Base-by-base conservation (phyloP, 2,888 invertebrate genomes). In the Drosophila buzzatii region DNA sequence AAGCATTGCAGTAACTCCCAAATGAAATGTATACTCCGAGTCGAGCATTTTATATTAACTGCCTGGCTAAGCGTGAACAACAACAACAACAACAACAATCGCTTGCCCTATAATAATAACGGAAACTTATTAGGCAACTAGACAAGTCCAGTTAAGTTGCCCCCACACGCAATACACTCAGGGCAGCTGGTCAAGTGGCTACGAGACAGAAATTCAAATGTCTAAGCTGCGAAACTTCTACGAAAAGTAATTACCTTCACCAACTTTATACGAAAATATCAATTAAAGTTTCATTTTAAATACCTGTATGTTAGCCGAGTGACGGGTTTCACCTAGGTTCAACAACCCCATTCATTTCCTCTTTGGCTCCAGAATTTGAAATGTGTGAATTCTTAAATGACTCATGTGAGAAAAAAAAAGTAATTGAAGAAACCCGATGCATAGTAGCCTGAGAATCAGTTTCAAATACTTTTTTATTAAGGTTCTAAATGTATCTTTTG, bases 71-170 rank as follows among this genome's bases (percentile, higher is more conserved):
- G 70, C 76, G 79, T 66, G 67, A 71, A 62, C 71, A 81, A 72
- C 68, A 82, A 62, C 64, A 73, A 68, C 64, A 73, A 70, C 63
- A 72, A 62, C 44, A 49, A 31, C 31, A 55, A 41, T 27, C 57
- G 49, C 63, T 47, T 47, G 31, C 58, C 76, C 81, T 52, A 78
- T 89, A 85, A 90, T 85, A 88, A 88, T 82, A 90, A 82, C 73
- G 56, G 65, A 88, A 89, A 80, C 78, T 86, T 86, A 90, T 90
- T 86, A 80, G 73, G 63, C 68, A 82, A 68, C 72, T 56, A 69
- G 64, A 68, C 65, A 63, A 57, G 70, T 39, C 33, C 53, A 18
- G 33, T 45, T 56, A 47, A 63, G 63, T 55, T 47, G 45, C n/a
- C 58, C 31, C 16, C 45, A 45, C 33, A n/a, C 56, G 18, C 31